Evolutionary conservation across 2,797 vertebrate genomes (phyloP).

Genomic region (Rhadinocentrus ornatus): DNA sequence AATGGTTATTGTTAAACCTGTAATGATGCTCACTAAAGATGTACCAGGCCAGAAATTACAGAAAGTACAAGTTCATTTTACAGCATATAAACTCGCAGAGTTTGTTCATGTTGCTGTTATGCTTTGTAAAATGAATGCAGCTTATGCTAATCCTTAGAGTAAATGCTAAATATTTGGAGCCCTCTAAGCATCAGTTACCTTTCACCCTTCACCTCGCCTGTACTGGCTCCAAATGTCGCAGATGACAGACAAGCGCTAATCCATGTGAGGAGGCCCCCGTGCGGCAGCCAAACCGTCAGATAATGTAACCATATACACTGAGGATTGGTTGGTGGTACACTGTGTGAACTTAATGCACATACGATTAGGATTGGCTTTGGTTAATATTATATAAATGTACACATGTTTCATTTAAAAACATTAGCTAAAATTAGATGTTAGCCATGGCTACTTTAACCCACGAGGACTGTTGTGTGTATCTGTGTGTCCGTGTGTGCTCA

Average conservation of each 20-base stretch:
- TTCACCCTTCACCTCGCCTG: constrained; percentile 46
- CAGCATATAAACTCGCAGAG: not conserved
- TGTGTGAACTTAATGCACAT: constrained; percentile 20
- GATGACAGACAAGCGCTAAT: constrained; percentile 41
- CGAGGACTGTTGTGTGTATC: not conserved
- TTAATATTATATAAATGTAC: constrained; percentile 64
- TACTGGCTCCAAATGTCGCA: constrained; percentile 31
- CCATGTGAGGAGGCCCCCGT: constrained; percentile 26
- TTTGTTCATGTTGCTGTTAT: constrained; percentile 7
- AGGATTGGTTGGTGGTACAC: constrained; percentile 1
- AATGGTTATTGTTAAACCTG: not conserved
- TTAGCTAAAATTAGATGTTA: constrained; percentile 53
- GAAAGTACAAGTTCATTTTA: not conserved
- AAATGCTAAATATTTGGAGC: constrained; percentile 44
- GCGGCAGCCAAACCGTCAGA: constrained; percentile 23
- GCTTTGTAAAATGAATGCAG: constrained; percentile 33
- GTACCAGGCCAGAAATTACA: not conserved
- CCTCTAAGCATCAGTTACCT: constrained; percentile 32
- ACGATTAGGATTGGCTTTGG: constrained; percentile 34
- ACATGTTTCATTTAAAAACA: constrained; percentile 62
- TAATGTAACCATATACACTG: constrained; percentile 2
- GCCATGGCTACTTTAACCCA: constrained; percentile 34
- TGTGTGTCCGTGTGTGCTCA: not conserved
- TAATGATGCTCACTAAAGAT: not conserved
- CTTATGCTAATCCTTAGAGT: constrained; percentile 38